phyloP scores from a whole-genome alignment of 2,113 vertebrate genomes.

The Callipepla squamata region DNA sequence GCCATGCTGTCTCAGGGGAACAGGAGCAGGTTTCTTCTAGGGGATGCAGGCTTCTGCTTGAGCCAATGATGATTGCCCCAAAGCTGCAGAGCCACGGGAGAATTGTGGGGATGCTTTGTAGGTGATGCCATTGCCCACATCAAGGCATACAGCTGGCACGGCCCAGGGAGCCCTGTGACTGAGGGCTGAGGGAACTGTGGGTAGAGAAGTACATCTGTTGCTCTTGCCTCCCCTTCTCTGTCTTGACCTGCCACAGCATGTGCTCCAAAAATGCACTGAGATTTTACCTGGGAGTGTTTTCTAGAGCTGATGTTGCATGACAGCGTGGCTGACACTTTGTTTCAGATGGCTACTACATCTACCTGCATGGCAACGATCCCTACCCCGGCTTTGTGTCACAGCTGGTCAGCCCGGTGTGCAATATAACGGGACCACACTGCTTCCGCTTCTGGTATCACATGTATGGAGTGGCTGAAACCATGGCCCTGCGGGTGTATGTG shows the following conservation, averaged over 20 bases:
- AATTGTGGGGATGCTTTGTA: not conserved
- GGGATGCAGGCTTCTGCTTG: not conserved
- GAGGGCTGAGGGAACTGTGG: too few relatives aligned
- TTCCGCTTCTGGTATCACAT: too few relatives aligned
- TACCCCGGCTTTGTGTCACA: conserved; percentile 69
- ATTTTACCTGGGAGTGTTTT: not conserved
- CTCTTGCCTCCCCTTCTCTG: not conserved
- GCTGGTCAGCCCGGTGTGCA: too few relatives aligned
- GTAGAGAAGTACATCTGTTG: not conserved
- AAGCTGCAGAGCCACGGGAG: not conserved
- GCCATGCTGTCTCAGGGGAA: not conserved
- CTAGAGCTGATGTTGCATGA: not conserved
- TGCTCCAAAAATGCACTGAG: not conserved
- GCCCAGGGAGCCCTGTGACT: not conserved
- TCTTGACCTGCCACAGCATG: not conserved
- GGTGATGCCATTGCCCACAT: not conserved
- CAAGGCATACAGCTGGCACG: not conserved
- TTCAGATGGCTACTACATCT: not conserved
- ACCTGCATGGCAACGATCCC: conserved; percentile 20
- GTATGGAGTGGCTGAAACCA: too few relatives aligned
- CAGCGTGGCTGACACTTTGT: not conserved
- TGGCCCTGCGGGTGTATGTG: too few relatives aligned
- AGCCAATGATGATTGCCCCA: not conserved
- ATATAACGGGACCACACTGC: too few relatives aligned
- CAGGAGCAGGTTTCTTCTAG: not conserved